Conservation (phyloP, 2,797 vertebrate genomes). For the Gymnodraco acuticeps region DNA sequence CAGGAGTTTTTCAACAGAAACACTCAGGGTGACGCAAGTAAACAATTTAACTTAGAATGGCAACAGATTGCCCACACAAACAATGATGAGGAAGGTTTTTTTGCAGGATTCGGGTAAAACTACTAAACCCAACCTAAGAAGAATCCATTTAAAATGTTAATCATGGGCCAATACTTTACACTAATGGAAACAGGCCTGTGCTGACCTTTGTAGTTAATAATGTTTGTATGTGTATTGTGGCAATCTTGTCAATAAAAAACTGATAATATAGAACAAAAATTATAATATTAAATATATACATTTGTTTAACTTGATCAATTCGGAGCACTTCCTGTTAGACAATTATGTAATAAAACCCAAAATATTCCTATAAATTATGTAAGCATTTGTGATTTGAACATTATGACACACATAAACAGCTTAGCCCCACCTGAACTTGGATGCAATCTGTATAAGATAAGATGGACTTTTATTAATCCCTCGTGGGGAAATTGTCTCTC, state of each 20-base stretch:
- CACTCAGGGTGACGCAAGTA: slow-evolving; percentile 6
- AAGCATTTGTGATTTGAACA: neutral
- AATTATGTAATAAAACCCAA: neutral
- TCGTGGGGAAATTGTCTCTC: too few relatives aligned
- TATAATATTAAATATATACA: too few relatives aligned
- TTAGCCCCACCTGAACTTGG: neutral
- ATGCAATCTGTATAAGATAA: too few relatives aligned
- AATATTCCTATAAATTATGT: neutral
- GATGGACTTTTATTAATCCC: too few relatives aligned
- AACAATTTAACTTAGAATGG: neutral
- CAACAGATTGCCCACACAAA: slow-evolving; percentile 1
- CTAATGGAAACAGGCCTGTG: too few relatives aligned
- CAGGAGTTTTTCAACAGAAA: neutral
- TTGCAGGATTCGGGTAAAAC: too few relatives aligned
- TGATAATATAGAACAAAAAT: too few relatives aligned
- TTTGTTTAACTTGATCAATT: neutral
- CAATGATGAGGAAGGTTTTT: neutral
- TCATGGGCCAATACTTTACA: too few relatives aligned
- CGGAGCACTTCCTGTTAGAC: neutral
- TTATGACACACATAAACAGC: slow-evolving; percentile 1
- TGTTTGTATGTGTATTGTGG: neutral
- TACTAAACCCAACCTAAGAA: too few relatives aligned
- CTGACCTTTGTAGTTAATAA: neutral
- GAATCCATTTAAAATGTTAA: too few relatives aligned
- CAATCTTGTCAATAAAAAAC: neutral